Evolutionary conservation across 2,888 invertebrate species (phyloP), one percentile per base, ranked within the genome.

Genomic region (Lithophane ornitopus): DNA sequence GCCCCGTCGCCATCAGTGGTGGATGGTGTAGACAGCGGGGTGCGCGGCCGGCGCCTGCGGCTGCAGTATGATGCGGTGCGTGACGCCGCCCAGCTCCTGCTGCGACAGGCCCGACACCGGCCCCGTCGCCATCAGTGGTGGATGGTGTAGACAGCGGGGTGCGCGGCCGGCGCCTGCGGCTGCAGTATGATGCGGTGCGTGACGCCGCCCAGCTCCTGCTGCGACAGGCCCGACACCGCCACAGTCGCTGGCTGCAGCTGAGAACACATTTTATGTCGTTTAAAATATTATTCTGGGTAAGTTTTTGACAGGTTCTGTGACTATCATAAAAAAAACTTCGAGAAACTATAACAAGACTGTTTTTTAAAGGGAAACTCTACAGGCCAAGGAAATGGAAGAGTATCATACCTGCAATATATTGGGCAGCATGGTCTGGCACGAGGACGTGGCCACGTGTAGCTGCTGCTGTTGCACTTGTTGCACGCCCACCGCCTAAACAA

Each of bases 401-500:
- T 19, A 11, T 16, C 59, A 73, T 85, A 97, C 96, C 94, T 97
- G 97, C 58, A 97, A 85, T 81, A 97, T 96, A 78, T 96, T 97
- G 6, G 97, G 97, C 89, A 96, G 88, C 94, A 97, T 96, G 14
- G 95, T 94, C 89, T 96, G 96, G 72, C 97, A 97, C 11, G 92
- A 90, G 2, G 97, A 96, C 0, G 96, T 96, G 39, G 97, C 96
- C 44, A 96, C 96, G 83, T 96, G 96, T 6, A 96, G 84, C 78
- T 97, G 96, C 74, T 97, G 96, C 70, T 96, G 96, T 66, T 96
- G 96, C 0, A 96, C 96, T 82, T 96, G 96, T 73, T 96, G 97
- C 2, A 97, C 94, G 3, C 96, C 96, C 41, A 97, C 97, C 80
- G 97, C 95, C 96, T 97, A 85, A 34, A 67, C 34, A 56, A 76